Evolutionary conservation across 2,888 invertebrate species (phyloP), one percentile per base, ranked within the genome.

Genomic region (Prosapia bicincta): DNA sequence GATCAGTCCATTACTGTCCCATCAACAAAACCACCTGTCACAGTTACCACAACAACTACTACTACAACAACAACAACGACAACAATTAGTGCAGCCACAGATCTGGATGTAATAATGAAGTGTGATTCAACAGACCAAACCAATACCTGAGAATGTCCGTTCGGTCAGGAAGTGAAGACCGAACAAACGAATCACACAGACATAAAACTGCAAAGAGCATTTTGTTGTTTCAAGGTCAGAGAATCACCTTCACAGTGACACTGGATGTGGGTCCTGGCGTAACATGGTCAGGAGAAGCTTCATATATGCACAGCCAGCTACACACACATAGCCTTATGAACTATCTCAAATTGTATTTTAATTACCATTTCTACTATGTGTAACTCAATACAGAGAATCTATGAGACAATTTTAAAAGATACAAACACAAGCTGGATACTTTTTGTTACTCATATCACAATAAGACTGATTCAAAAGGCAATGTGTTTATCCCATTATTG

Each of bases 151-250:
- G 32, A 65, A 15, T 23, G 65, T 32, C 43, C 24, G 32, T 68
- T 67, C 72, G 15, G 67, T 10, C 66, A 76, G 28, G 30, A 66
- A 1, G 66, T 54, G 13, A 78, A 79, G 72, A 72, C 78, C 54
- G 78, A 77, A 24, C 77, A 78, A 43, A 79, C 54, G 20, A 54
- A 77, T 25, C 76, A 76, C 25, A 79, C 74, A 71, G 79, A 80
- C 70, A 76, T 79, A 20, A 66, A 77, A 32, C 69, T 80, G 28
- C 78, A 78, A 68, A 77, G 79, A 66, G 80, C 79, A 13, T 79
- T 80, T 65, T 80, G 80, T 76, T 80, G 80, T 71, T 80, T 80
- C 70, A 78, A 78, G 2, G 38, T 77, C 25, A 76, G 77, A 68
- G 75, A 78, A 65, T 74, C 74, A 69, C 71, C 75, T 65, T 71